These are phyloP conservation scores for Columba guinea DNA, from an alignment of 2,797 vertebrate genomes.

Conservation along the genomic window DNA sequence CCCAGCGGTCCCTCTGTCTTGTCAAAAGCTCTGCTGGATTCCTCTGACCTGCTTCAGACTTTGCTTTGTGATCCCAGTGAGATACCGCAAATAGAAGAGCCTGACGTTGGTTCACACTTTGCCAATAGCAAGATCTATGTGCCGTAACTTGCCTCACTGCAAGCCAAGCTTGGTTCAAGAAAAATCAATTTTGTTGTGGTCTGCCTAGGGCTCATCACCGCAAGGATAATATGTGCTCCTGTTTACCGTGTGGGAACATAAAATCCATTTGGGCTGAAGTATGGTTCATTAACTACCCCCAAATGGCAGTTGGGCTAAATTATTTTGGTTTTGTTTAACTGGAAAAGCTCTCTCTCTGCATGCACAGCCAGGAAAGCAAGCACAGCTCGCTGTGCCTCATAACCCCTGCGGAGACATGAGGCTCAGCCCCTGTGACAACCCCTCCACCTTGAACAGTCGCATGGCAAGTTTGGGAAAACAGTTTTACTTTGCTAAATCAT, in stretches of 20 bases:
- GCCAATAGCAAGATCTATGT: conserved; percentile 71
- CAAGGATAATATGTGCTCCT: conserved; percentile 67
- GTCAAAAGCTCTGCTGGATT: not conserved
- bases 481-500: not conserved
- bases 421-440: accelerated
- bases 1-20: not conserved
- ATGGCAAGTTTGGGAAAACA: not conserved
- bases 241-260: conserved; percentile 73
- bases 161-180: conserved; percentile 52
- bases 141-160: conserved; percentile 38
- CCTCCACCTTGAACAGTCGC: accelerated
- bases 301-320: not conserved
- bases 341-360: not conserved
- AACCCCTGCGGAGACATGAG: not conserved
- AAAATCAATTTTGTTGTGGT: conserved; percentile 70
- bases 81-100: conserved; percentile 65
- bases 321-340: not conserved
- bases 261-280: conserved; percentile 54
- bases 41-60: not conserved
- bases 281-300: conserved; percentile 12
- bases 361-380: accelerated
- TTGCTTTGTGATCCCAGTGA: conserved; percentile 10
- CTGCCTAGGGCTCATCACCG: conserved; percentile 45
- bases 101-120: conserved; percentile 63
- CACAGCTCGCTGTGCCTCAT: not conserved